Conservation (phyloP, 2,113 vertebrate genomes). For the Sander vitreus region DNA sequence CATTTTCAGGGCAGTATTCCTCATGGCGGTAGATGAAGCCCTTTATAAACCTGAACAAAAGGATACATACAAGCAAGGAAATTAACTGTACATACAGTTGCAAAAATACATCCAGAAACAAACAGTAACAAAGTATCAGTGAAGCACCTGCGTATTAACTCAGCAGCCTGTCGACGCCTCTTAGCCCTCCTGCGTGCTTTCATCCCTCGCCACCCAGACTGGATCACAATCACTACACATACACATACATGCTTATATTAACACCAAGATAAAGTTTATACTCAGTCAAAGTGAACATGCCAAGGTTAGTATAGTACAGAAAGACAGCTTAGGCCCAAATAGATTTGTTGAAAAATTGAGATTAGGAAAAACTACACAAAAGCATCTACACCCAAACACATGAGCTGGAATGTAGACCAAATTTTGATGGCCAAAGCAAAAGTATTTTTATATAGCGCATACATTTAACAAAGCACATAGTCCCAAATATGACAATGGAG, state of each 20-base stretch:
- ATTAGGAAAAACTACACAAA: not conserved
- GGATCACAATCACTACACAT: constrained; percentile 90
- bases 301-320: constrained; percentile 18
- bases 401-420: not conserved
- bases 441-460: not conserved
- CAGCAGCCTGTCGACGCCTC: constrained; percentile 89
- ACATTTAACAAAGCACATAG: not conserved
- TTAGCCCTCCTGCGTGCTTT: constrained; percentile 91
- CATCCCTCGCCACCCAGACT: constrained; percentile 96
- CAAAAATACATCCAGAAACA: not conserved
- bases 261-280: constrained; percentile 14
- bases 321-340: not conserved
- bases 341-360: not conserved
- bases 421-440: not conserved
- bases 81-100: not conserved
- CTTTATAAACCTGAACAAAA: constrained; percentile 88
- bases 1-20: constrained; percentile 91
- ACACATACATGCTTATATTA: constrained; percentile 45
- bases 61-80: not conserved
- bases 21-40: constrained; percentile 95
- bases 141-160: constrained; percentile 89
- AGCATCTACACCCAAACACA: not conserved
- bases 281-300: constrained; percentile 31
- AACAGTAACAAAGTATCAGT: constrained; percentile 23
- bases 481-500: not conserved